Base-by-base conservation (phyloP, 2,797 vertebrate species). In the Eidolon dupreanum region DNA sequence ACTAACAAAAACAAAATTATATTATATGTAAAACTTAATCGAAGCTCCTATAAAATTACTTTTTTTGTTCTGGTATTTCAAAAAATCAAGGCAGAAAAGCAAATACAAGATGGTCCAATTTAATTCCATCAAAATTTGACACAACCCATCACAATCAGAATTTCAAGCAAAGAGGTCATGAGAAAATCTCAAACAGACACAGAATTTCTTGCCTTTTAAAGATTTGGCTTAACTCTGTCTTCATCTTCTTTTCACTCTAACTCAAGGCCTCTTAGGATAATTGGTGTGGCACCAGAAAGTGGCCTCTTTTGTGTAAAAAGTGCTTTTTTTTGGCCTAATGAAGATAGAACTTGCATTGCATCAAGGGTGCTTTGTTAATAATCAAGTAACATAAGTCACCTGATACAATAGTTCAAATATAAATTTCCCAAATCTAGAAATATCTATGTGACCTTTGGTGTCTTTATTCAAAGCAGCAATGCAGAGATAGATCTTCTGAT, bases 1-100 rank as follows among this genome's bases (percentile, higher is more conserved):
- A 97, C 96, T 91, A 97, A 98, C 96, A 95, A 96, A 96, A 97
- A 90, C 73, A 71, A 77, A 89, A 61, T 28, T 28, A 61, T 38
- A 65, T 33, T 16, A 43, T 9, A 68, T 3, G 46, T 16, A 38
- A 73, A 88, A 83, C 36, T 94, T 93, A 90, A 95, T 79, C 79
- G 88, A 94, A 59, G 51, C 7, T 41, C 51, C 65, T 61, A 2
- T 36, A 96, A 92, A 87, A 77, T 8, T 15, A 31, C 46, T 59
- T 81, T 86, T 94, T 88, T 53, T 12, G 43, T 68, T 31, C 73
- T 74, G 19, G 4, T 73, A 53, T 53, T 87, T 95, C 24, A 61
- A 88, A 53, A 88, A 79, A 78, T 74, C n/a, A 57, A 82, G 36
- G 68, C n/a, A 77, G 36, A 74, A 92, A 89, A 92, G 63, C 63